Conservation (phyloP, 2,797 vertebrate genomes). For the Chaetophractus vellerosus region DNA sequence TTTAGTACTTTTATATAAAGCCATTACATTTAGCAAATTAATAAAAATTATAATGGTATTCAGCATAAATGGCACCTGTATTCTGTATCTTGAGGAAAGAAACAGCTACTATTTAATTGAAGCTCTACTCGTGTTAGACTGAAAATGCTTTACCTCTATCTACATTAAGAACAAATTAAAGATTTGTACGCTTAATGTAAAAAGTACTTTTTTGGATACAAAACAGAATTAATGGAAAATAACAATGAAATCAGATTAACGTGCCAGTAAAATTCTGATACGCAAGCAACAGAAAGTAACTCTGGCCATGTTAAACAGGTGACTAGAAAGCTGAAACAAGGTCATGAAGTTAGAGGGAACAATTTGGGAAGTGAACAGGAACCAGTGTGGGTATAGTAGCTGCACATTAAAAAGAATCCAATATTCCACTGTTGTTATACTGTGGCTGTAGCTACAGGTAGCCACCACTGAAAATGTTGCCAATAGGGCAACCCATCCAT, state of each 20-base stretch:
- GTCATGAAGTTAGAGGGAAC: not conserved
- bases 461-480: not conserved
- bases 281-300: not conserved
- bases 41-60: not conserved
- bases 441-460: not conserved
- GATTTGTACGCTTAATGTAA: not conserved
- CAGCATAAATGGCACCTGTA: not conserved
- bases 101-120: not conserved
- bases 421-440: not conserved
- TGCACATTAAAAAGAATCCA: accelerated
- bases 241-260: not conserved
- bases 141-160: not conserved
- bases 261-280: not conserved
- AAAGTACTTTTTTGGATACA: not conserved
- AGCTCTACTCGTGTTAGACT: not conserved
- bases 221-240: not conserved
- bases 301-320: not conserved
- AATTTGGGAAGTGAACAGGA: not conserved
- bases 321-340: not conserved
- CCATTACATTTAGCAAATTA: not conserved
- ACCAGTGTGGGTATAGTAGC: not conserved
- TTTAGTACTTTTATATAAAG: slow-evolving; percentile 7
- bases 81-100: not conserved
- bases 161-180: not conserved
- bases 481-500: accelerated